Evolutionary conservation across 1,140 invertebrate genomes (phyloP), one percentile per base, ranked within the genome.

Genomic region (Brachionus paranguensis): DNA sequence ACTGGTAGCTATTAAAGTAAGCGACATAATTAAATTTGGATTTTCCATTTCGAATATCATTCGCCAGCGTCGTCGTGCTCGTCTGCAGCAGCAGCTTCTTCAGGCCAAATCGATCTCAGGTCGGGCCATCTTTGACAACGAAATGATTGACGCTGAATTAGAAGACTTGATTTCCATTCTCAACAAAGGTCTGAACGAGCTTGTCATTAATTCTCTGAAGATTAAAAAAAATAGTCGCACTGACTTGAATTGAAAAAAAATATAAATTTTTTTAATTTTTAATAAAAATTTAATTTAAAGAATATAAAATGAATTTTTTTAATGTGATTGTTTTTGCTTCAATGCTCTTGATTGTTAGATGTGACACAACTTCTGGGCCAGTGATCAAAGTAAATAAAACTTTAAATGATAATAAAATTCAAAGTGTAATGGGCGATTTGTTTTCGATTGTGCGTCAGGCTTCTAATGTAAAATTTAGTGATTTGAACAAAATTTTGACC

Each of bases 11-110:
- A 43, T 72, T 24, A 72, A 72, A 72, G 68, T 72, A 8, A 72
- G 68, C n/a, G 68, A 72, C 37, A 72, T 72, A 72, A 72, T 72
- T 11, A 72, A 72, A 72, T 72, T 72, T 43, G 68, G 68, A 20
- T 72, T 72, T 20, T 72, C 68, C 3, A 72, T 72, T 20, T 72
- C 68, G 0, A 72, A 72, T 72, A 41, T 72, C 10, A 72, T 72
- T 1, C 68, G 68, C 24, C 41, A 72, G 20, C 68, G 68, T 72
- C 37, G 68, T 17, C 29, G 37, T 8, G 68, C 68, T 41, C 68
- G 68, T 45, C 24, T 72, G 10, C 68, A 72, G 41, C 68, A 72
- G 41, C 29, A 72, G 37, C 33, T 43, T 20, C 33, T 17, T n/a
- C n/a, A 72, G 41, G 12, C 33, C 10, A 43, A 72, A 20, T 12